Percentiles rank a stretch among this genome's conserved stretches.
Conservation (phyloP, 2,797 vertebrate genomes). For the Macropus fuliginosus region DNA sequence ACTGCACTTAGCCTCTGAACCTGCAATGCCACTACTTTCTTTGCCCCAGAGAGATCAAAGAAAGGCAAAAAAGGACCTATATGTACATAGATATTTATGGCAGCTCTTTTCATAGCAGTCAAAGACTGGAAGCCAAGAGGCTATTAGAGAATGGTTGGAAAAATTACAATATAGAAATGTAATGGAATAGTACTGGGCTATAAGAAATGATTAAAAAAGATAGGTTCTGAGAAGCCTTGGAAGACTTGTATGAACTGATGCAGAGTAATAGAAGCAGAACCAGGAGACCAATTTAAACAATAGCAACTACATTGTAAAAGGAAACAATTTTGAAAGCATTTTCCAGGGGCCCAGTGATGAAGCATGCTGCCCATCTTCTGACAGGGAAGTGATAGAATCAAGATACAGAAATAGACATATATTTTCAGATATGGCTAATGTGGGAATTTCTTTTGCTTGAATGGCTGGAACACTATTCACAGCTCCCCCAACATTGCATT, state of each 20-base stretch:
- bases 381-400: not conserved
- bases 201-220: not conserved
- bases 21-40: not conserved
- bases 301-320: not conserved
- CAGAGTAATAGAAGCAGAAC: not conserved
- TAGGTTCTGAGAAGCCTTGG: not conserved
- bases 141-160: not conserved
- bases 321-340: not conserved
- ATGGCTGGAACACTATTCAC: not conserved
- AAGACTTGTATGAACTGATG: not conserved
- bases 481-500: not conserved
- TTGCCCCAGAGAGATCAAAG: not conserved
- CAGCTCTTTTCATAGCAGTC: not conserved
- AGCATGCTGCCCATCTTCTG: not conserved
- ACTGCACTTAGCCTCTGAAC: not conserved
- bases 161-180: not conserved
- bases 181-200: not conserved
- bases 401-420: not conserved
- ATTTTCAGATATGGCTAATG: not conserved
- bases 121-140: not conserved
- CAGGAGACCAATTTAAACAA: not conserved
- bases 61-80: not conserved
- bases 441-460: not conserved
- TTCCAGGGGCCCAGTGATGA: not conserved
- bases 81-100: not conserved